These are phyloP conservation scores for Hydrotaea diabolus DNA, from an alignment of 2,888 invertebrate species.

Conservation along the genomic window DNA sequence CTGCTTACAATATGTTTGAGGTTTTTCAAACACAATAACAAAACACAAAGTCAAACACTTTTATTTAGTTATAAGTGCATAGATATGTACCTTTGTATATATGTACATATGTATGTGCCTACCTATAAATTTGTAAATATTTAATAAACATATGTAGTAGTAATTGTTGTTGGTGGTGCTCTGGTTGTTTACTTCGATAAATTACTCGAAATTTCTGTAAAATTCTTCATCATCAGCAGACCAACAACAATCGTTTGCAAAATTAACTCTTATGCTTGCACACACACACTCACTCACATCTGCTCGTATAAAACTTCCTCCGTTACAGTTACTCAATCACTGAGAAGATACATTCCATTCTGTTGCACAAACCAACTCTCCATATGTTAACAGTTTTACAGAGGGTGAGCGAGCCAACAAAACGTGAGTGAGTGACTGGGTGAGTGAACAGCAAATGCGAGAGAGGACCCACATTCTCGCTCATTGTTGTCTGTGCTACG, in stretches of 20 bases:
- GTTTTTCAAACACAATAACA: no score
- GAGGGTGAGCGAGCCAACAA: not conserved
- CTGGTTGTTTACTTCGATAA: conserved; percentile 3
- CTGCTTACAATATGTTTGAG: no score
- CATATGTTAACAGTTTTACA: not conserved
- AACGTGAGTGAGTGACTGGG: not conserved
- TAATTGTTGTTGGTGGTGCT: not conserved
- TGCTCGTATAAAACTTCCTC: not conserved
- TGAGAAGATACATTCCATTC: not conserved
- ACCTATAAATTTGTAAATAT: no score
- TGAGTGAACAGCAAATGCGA: not conserved
- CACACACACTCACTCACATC: not conserved
- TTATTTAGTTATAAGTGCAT: no score
- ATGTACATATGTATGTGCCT: no score
- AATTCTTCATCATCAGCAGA: conserved; percentile 38
- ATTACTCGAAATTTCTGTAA: conserved; percentile 63
- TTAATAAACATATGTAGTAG: no score
- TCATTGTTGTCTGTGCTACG: no score
- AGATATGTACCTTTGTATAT: no score
- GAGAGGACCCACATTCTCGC: no score
- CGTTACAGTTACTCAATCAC: not conserved
- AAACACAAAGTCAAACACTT: no score
- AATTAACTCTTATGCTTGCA: not conserved
- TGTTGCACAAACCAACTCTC: conserved; percentile 7
- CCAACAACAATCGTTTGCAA: not conserved